These are phyloP conservation scores for Lemur catta DNA, from an alignment of 2,797 vertebrate species.

Conservation along the genomic window DNA sequence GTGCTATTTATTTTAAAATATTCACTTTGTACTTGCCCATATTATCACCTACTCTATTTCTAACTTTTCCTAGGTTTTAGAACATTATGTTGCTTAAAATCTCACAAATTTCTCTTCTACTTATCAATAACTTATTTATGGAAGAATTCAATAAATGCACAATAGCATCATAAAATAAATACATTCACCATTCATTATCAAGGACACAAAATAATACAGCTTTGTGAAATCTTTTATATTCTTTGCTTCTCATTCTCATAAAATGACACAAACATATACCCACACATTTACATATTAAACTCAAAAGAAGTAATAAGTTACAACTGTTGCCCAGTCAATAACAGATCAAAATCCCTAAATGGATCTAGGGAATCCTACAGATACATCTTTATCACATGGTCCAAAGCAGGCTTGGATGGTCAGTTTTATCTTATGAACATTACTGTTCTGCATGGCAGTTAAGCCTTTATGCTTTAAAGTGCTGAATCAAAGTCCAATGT, in stretches of 20 bases:
- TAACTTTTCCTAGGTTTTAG: constrained; percentile 85
- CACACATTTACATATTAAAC: neutral
- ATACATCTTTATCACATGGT: constrained; percentile 26
- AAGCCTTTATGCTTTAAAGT: neutral
- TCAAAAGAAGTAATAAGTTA: constrained; percentile 50
- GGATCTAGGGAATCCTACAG: neutral
- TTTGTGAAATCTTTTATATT: constrained; percentile 49
- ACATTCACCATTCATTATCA: constrained; percentile 29
- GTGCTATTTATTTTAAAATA: constrained; percentile 91
- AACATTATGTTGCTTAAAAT: constrained; percentile 73
- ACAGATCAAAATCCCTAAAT: constrained; percentile 36
- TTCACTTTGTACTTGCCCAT: constrained; percentile 83
- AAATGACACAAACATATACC: constrained; percentile 17
- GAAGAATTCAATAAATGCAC: neutral
- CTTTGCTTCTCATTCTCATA: constrained; percentile 52
- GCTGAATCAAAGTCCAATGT: neutral
- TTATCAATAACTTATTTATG: constrained; percentile 65
- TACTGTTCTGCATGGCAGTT: neutral
- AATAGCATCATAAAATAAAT: neutral
- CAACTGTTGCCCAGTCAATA: constrained; percentile 36
- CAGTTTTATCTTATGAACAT: neutral
- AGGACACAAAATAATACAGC: constrained; percentile 17
- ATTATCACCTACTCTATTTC: constrained; percentile 81
- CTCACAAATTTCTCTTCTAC: constrained; percentile 74
- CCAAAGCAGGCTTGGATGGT: neutral